Conservation (phyloP, 2,888 invertebrate species). For the Pristionchus arcanus region DNA sequence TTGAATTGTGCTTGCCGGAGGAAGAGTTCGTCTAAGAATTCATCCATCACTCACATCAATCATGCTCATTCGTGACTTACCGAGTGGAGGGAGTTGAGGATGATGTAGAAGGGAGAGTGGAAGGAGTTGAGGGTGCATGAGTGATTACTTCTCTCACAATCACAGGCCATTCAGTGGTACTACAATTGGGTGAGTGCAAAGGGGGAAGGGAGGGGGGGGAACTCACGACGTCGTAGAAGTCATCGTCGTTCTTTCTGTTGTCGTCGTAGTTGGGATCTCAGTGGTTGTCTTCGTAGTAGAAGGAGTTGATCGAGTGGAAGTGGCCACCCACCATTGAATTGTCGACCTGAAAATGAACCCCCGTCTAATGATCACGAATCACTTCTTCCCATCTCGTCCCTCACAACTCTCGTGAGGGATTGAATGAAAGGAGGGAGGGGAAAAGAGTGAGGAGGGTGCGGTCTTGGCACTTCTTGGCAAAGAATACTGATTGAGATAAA, state of each 20-base stretch:
- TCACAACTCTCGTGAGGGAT: no score
- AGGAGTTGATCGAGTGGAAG: neutral
- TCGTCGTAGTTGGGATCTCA: neutral
- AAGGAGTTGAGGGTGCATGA: neutral
- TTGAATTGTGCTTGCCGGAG: neutral
- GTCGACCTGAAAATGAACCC: conserved; percentile 45
- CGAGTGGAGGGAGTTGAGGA: neutral
- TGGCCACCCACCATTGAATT: conserved; percentile 40
- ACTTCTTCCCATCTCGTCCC: no score
- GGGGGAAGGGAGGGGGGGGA: neutral
- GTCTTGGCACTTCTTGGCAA: no score
- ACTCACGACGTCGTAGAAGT: neutral
- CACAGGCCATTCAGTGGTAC: conserved; percentile 23
- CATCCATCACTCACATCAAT: neutral
- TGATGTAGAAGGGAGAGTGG: neutral
- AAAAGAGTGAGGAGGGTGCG: no score
- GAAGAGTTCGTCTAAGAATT: conserved; percentile 19
- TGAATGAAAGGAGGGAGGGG: no score
- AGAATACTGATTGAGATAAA: no score
- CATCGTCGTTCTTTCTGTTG: neutral
- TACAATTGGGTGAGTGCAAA: neutral
- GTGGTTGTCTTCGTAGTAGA: neutral
- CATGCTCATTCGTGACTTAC: conserved; percentile 1
- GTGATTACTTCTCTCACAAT: conserved; percentile 29
- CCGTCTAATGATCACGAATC: no score